These are phyloP conservation scores for Bufo bufo DNA, from an alignment of 2,113 vertebrate genomes.

Conservation along the genomic window DNA sequence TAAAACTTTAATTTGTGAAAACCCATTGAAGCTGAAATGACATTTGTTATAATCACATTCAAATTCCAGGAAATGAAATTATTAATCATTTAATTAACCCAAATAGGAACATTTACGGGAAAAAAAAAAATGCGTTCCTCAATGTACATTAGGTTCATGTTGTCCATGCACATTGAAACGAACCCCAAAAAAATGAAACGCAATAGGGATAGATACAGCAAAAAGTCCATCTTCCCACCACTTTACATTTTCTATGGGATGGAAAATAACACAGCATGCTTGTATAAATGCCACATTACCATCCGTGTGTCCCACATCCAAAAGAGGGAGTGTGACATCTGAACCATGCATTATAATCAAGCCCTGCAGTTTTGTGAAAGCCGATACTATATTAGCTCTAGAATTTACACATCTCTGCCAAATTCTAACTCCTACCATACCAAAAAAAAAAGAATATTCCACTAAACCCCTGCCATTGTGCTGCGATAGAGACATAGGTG, in stretches of 20 bases:
- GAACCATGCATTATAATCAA: not conserved
- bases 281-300: not conserved
- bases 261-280: not conserved
- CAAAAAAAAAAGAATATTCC: not conserved
- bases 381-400: not conserved
- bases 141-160: not conserved
- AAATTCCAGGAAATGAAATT: not conserved
- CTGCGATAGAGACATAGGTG: not conserved
- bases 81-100: not conserved
- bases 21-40: not conserved
- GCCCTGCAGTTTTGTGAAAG: not conserved
- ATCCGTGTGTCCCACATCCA: not conserved
- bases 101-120: not conserved
- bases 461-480: not conserved
- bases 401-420: not conserved
- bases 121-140: not conserved
- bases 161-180: too few relatives aligned
- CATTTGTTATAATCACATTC: not conserved
- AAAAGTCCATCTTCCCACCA: not conserved
- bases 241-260: not conserved
- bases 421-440: not conserved
- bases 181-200: not conserved
- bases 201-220: not conserved
- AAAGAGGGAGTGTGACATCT: not conserved
- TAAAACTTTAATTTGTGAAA: not conserved